Base-by-base conservation (phyloP, 2,797 vertebrate genomes). In the Lepidocolaptes lacrymiger region DNA sequence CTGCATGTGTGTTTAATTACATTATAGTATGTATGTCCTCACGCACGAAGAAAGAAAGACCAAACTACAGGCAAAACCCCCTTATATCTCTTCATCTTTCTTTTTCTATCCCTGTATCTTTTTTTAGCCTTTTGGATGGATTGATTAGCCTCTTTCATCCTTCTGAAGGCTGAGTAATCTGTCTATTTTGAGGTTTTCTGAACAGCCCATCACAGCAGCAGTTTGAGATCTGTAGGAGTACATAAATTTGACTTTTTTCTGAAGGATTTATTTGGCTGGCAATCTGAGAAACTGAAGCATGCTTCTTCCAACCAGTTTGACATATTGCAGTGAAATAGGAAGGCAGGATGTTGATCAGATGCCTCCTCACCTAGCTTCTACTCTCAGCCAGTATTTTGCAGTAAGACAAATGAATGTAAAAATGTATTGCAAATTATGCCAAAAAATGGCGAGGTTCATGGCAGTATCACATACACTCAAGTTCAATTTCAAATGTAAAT, bases 111-210 rank as follows among this genome's bases (percentile, higher is more conserved):
- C 39, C 17, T 19, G 21, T 41, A 44, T 66, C 18, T 91, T 67
- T 93, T 83, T 91, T 83, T 72, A 80, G 78, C 37, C 41, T 83
- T 91, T 76, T 68, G 73, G 61, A 75, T 92, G 66, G 83, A 55
- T 55, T 95, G 72, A 83, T 95, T 94, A 91, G 43, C 69, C 83
- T 94, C 52, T 87, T 30, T 91, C 18, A 88, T 80, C 76, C 82
- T 74, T 91, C 62, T 75, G 79, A 86, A 84, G 76, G 46, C 75
- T 95, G 95, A 93, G 71, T 93, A 93, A 89, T 92, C 27, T 64
- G 58, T 78, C 63, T 96, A 85, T 93, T 89, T 94, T 87, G 82
- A 87, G 84, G 17, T 79, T 89, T 94, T 79, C 59, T 71, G 48
- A 93, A 54, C 72, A 91, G 48, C 36, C 55, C 41, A 14, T 93